Conservation (phyloP, 2,888 invertebrate genomes). For the Minunthozetes semirufus region DNA sequence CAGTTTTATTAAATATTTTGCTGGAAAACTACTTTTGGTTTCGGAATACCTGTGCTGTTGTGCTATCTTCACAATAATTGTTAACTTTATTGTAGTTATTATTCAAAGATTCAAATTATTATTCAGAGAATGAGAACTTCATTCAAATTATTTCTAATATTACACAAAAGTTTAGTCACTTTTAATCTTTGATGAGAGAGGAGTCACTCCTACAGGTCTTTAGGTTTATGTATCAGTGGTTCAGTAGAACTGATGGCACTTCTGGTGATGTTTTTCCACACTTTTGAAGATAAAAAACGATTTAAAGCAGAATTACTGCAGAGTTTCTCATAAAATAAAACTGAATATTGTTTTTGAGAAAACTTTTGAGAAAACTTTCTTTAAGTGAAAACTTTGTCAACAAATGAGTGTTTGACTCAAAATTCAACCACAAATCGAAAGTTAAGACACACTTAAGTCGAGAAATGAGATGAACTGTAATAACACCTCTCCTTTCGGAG, state of each 20-base stretch:
- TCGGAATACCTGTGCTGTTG: too few species aligned
- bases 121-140: too few species aligned
- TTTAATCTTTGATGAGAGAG: not conserved
- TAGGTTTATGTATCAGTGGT: not conserved
- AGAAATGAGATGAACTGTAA: conserved; percentile 8
- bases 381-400: too few species aligned
- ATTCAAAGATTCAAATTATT: too few species aligned
- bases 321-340: not conserved
- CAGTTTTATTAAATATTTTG: not conserved
- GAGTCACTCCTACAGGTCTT: not conserved
- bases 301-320: not conserved
- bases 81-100: too few species aligned
- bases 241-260: not conserved
- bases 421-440: not conserved
- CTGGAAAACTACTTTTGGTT: too few species aligned
- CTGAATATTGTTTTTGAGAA: too few species aligned
- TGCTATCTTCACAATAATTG: too few species aligned
- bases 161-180: too few species aligned
- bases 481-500: not conserved
- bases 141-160: too few species aligned
- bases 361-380: not conserved
- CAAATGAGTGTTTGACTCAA: not conserved
- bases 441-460: not conserved
- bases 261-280: too few species aligned
- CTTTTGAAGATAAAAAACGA: not conserved